These are phyloP conservation scores for Ibidorhyncha struthersii DNA, from an alignment of 2,113 vertebrate genomes.

Conservation along the genomic window DNA sequence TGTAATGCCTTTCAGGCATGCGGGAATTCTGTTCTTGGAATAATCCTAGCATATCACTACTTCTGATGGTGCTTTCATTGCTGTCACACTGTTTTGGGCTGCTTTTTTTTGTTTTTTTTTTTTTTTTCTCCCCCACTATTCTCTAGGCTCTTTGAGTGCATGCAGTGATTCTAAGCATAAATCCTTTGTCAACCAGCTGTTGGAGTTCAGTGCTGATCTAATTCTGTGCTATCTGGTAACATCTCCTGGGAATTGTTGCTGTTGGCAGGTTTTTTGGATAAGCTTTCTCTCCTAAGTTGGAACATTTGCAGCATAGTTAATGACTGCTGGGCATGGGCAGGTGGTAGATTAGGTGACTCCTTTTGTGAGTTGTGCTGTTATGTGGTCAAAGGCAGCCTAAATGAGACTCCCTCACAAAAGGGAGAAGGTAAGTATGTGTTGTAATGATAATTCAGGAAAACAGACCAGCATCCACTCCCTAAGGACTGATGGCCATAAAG, in stretches of 20 bases:
- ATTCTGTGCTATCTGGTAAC: background rate
- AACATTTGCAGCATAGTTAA: background rate
- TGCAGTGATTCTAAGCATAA: background rate
- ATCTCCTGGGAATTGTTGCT: background rate
- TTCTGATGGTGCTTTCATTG: background rate
- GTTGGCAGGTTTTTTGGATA: background rate
- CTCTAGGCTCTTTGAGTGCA: background rate
- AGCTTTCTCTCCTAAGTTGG: background rate
- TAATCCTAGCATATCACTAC: background rate
- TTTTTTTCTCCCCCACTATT: background rate
- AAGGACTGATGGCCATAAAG: background rate
- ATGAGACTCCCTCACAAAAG: background rate
- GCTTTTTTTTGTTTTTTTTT: background rate
- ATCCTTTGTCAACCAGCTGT: background rate
- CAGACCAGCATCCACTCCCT: background rate
- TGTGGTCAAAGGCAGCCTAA: background rate
- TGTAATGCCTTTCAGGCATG: slow-evolving; percentile 2
- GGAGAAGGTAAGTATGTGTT: background rate
- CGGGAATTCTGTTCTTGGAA: background rate
- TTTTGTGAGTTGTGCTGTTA: background rate
- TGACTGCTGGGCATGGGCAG: background rate
- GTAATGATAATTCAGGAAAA: background rate
- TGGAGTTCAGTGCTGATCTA: background rate
- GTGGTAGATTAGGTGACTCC: background rate
- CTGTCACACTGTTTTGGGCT: background rate